Evolutionary conservation across 2,113 vertebrate species (phyloP).

Genomic region (Garra rufa): DNA sequence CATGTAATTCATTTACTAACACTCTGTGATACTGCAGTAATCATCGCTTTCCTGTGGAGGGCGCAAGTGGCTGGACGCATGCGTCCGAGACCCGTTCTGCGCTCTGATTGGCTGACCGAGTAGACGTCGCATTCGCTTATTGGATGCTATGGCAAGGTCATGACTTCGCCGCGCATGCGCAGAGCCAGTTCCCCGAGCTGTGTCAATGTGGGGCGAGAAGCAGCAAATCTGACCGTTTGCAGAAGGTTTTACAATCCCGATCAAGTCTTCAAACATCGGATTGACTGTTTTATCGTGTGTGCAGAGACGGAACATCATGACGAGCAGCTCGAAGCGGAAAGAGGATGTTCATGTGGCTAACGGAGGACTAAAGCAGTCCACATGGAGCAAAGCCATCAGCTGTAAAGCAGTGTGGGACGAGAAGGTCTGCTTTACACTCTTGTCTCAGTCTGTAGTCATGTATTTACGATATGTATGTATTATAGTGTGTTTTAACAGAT

Average conservation of each 20-base stretch:
- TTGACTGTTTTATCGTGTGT: neutral
- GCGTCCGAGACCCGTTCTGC: neutral
- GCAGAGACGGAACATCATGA: slow-evolving; percentile 66
- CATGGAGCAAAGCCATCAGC: slow-evolving; percentile 80
- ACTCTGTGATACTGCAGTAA: neutral
- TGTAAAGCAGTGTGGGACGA: slow-evolving; percentile 79
- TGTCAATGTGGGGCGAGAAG: slow-evolving; percentile 65
- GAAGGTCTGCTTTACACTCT: slow-evolving; percentile 68
- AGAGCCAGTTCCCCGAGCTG: slow-evolving; percentile 3
- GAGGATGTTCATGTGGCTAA: slow-evolving; percentile 77
- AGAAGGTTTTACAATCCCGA: neutral
- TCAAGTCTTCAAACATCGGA: neutral
- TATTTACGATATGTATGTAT: neutral
- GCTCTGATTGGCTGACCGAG: slow-evolving; percentile 36
- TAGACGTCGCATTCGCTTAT: slow-evolving; percentile 76
- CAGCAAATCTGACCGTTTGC: neutral
- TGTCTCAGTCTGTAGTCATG: neutral
- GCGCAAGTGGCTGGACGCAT: neutral
- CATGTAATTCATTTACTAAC: neutral
- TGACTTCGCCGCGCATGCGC: slow-evolving; percentile 67
- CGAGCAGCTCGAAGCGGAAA: slow-evolving; percentile 76
- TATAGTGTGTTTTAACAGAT: neutral
- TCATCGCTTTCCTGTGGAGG: neutral
- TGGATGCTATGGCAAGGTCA: slow-evolving; percentile 68
- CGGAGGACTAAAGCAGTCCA: slow-evolving; percentile 77